Evolutionary conservation across 2,797 vertebrate species (phyloP).

Genomic region (Ptychadena robeensis): DNA sequence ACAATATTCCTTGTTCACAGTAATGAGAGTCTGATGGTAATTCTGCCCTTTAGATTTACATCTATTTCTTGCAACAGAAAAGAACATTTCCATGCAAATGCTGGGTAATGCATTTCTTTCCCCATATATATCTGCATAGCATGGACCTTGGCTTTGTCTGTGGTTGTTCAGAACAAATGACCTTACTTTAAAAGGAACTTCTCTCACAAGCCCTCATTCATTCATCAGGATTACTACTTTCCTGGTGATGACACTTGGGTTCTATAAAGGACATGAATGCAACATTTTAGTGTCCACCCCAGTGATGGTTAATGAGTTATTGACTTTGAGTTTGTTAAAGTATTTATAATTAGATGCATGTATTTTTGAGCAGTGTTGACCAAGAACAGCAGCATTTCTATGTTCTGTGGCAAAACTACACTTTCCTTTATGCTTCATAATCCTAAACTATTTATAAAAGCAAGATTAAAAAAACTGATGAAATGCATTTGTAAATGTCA

Average conservation of each 20-base stretch:
- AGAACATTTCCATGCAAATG: conserved; percentile 39
- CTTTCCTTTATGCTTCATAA: not conserved
- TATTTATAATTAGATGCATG: not conserved
- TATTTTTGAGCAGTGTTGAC: not conserved
- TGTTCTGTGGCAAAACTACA: not conserved
- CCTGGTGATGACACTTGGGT: not conserved
- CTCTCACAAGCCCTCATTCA: not conserved
- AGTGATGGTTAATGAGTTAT: not conserved
- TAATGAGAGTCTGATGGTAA: conserved; percentile 44
- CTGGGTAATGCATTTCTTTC: conserved; percentile 12
- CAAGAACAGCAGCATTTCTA: not conserved
- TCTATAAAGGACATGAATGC: not conserved
- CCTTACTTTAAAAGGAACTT: conserved; percentile 20
- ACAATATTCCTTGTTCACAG: conserved; percentile 39
- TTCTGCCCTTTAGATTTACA: conserved; percentile 47
- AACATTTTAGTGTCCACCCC: not conserved
- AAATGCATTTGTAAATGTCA: too few species aligned
- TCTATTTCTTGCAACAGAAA: conserved; percentile 27
- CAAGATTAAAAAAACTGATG: not conserved
- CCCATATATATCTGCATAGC: conserved; percentile 20
- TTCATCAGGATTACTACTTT: not conserved
- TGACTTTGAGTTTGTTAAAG: too few species aligned
- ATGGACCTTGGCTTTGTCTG: not conserved
- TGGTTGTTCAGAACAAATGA: conserved; percentile 16
- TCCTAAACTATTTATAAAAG: not conserved